Evolutionary conservation across 2,113 vertebrate species (phyloP).

Genomic region (Xenotilapia flavipinnis): DNA sequence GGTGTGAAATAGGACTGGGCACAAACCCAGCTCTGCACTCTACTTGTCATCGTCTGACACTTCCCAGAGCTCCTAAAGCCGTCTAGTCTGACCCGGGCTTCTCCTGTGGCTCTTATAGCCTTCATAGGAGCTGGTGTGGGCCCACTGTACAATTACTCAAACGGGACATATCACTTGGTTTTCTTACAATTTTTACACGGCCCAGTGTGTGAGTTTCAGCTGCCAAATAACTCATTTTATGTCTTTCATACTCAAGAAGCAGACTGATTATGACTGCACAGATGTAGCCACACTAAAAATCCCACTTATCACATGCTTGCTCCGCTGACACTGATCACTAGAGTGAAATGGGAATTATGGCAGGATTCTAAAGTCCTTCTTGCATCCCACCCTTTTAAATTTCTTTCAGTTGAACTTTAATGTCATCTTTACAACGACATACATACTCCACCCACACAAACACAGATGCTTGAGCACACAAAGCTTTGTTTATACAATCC

Average conservation of each 20-base stretch:
- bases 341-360: neutral
- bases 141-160: neutral
- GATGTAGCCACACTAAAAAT: constrained; percentile 11
- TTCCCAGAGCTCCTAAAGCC: neutral
- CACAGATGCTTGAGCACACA: neutral
- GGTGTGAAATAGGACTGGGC: neutral
- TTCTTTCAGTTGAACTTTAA: neutral
- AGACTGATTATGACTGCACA: constrained; percentile 20
- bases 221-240: constrained; percentile 15
- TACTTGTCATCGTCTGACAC: neutral
- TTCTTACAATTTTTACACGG: constrained; percentile 26
- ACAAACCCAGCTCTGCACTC: neutral
- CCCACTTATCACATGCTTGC: constrained; percentile 15
- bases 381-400: neutral
- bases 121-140: neutral
- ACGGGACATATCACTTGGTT: neutral
- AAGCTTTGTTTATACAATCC: constrained; percentile 41
- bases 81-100: constrained; percentile 19
- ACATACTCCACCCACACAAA: neutral
- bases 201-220: neutral
- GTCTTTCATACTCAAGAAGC: neutral
- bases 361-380: neutral
- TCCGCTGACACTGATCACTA: neutral
- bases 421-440: neutral
- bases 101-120: constrained; percentile 27